Evolutionary conservation across 1,140 invertebrate species (phyloP).

Genomic region (Drosophila arizonae): DNA sequence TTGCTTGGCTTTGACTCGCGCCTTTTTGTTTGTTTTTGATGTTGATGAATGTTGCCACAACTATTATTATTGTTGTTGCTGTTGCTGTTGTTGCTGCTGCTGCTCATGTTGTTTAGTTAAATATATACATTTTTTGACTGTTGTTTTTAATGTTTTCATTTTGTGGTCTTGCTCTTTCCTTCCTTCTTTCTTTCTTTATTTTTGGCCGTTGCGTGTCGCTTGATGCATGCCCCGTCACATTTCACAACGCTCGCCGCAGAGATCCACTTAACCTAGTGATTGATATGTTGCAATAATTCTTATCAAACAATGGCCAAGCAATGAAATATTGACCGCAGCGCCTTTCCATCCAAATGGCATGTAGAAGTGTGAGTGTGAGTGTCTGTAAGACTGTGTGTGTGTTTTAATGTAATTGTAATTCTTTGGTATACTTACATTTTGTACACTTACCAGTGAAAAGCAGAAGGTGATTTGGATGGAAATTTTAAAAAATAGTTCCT

Average conservation of each 20-base stretch:
- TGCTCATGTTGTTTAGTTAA: constrained; percentile 51
- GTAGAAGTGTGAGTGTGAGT: not conserved
- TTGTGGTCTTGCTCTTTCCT: constrained; percentile 43
- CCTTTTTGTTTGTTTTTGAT: constrained; percentile 79
- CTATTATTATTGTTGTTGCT: constrained; percentile 43
- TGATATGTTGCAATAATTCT: constrained; percentile 82
- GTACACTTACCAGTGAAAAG: constrained; percentile 5
- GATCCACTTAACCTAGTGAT: constrained; percentile 79
- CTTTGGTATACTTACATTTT: constrained; percentile 7
- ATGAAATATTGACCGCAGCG: constrained; percentile 58
- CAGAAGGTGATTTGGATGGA: no score
- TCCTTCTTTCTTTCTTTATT: constrained; percentile 13
- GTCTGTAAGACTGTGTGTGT: not conserved
- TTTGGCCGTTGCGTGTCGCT: constrained; percentile 64
- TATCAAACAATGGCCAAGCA: constrained; percentile 72
- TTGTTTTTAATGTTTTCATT: constrained; percentile 74
- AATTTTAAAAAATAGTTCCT: no score
- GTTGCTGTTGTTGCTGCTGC: constrained; percentile 27
- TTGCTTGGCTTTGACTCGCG: constrained; percentile 62
- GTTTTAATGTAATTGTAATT: constrained; percentile 13
- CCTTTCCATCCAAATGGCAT: constrained; percentile 39
- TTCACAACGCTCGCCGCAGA: constrained; percentile 34
- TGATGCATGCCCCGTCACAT: constrained; percentile 76
- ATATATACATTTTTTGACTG: constrained; percentile 34
- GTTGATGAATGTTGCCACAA: constrained; percentile 79